Evolutionary conservation across 2,888 invertebrate species (phyloP).

Genomic region (Polia nebulosa): DNA sequence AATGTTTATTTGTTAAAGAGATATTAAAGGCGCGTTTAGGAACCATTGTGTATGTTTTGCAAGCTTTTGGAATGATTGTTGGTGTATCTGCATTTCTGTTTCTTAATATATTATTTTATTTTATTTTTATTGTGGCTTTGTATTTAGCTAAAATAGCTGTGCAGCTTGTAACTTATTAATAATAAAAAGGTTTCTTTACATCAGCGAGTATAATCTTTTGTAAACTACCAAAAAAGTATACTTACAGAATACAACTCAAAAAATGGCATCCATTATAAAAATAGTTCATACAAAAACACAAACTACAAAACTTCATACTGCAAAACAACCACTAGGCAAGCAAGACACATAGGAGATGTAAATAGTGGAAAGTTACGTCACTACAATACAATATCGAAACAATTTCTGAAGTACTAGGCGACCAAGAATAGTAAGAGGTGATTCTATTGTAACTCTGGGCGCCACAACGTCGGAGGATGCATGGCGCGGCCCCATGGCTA

Average conservation of each 20-base stretch:
- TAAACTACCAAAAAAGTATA: background rate
- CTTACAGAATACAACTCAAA: background rate
- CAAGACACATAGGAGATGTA: conserved; percentile 24
- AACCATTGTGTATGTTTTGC: background rate
- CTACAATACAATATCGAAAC: conserved; percentile 52
- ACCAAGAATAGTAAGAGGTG: conserved; percentile 33
- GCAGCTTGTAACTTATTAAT: too few species aligned
- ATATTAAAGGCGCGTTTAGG: conserved; percentile 30
- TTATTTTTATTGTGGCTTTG: background rate
- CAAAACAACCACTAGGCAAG: conserved; percentile 38
- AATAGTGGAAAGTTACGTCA: conserved; percentile 46
- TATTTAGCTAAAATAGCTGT: too few species aligned
- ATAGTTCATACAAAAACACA: background rate
- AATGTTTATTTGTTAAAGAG: conserved; percentile 66
- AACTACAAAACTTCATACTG: conserved; percentile 38
- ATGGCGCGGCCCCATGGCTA: conserved; percentile 25
- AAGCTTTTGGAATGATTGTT: background rate
- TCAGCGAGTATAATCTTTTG: too few species aligned
- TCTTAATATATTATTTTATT: background rate
- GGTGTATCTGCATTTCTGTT: background rate
- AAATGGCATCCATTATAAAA: background rate
- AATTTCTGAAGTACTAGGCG: conserved; percentile 57
- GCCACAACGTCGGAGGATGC: conserved; percentile 28
- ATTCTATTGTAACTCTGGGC: conserved; percentile 24
- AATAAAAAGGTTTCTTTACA: too few species aligned